phyloP scores from a whole-genome alignment of 92 coral and sea anemone species.

The Phymanthus crucifer region DNA sequence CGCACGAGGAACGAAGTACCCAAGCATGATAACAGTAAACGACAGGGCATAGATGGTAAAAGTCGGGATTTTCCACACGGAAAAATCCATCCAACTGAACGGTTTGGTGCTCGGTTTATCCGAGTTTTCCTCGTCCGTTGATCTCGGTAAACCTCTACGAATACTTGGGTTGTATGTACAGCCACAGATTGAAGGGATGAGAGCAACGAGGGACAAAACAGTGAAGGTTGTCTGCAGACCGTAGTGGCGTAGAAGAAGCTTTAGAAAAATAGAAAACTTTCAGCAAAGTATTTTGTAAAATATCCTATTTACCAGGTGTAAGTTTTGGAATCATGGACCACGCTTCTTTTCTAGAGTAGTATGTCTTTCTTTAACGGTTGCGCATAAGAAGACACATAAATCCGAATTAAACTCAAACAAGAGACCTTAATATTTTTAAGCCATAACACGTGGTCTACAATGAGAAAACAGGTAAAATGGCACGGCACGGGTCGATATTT shows the following conservation, averaged over 20 bases:
- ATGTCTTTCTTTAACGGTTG: no score
- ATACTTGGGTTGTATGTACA: constrained; percentile 44
- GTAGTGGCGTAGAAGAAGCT: constrained; percentile 34
- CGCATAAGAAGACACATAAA: no score
- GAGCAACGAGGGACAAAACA: constrained; percentile 27
- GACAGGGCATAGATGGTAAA: constrained; percentile 49
- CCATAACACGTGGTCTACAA: no score
- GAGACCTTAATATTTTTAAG: no score
- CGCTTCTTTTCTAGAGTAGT: no score
- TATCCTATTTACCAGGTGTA: no score
- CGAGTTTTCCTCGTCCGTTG: background rate
- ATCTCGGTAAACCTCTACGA: constrained; percentile 1
- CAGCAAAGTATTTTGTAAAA: no score
- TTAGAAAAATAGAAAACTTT: background rate
- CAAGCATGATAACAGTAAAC: constrained; percentile 40
- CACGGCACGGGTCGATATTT: no score
- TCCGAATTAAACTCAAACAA: no score
- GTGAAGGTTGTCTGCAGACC: constrained; percentile 53
- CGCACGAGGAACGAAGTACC: constrained; percentile 48
- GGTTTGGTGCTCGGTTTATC: constrained; percentile 10
- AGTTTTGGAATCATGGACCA: no score
- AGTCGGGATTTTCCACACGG: constrained; percentile 55
- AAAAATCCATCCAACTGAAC: constrained; percentile 43
- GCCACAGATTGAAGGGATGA: constrained; percentile 27
- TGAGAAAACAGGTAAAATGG: no score